Base-by-base conservation (phyloP, 2,888 invertebrate species). In the Cheilosia soror region DNA sequence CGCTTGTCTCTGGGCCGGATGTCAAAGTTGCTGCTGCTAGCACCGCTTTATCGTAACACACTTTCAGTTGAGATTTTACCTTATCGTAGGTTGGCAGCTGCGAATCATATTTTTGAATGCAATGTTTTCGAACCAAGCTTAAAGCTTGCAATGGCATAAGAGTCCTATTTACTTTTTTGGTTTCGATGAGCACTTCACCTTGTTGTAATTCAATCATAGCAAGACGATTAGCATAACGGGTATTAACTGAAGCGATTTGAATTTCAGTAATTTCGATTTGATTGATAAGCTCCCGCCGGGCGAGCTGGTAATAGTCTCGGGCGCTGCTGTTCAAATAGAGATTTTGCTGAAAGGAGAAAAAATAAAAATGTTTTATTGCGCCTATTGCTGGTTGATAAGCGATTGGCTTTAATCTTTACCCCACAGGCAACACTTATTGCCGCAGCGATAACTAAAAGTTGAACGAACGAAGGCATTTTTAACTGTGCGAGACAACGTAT, bases 31-130 rank as follows among this genome's bases (percentile, higher is more conserved):
- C 15, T 44, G 5, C 47, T 6, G n/a, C n/a, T 3, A 0, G 0
- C 6, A 15, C 29, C 4, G 72, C 72, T 11, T 15, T 29, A 27
- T 62, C 20, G 9, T 53, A 53, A 27, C 78, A 79, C 9, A 15
- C 6, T 4, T 57, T 65, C 2, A 79, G 15, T 2, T 37, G 31
- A 1, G 2, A 2, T 15, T 25, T 31, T 7, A 71, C 78, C 2
- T 31, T 29, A 13, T 15, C 58, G 27, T 15, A 40, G 4, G 63
- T 75, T 2, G 69, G 4, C 13, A 81, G 13, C 6, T 77, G 65
- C 2, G 47, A 15, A 3, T 49, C 25, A 40, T 66, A 71, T 31
- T 33, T 58, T 77, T 82, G 77, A 62, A 82, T 82, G 66, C 82
- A 82, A 53, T 77, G 33, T 15, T 82, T 82, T 11, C 55, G 44